Evolutionary conservation across 2,113 vertebrate genomes (phyloP).

Genomic region (Pavo muticus): DNA sequence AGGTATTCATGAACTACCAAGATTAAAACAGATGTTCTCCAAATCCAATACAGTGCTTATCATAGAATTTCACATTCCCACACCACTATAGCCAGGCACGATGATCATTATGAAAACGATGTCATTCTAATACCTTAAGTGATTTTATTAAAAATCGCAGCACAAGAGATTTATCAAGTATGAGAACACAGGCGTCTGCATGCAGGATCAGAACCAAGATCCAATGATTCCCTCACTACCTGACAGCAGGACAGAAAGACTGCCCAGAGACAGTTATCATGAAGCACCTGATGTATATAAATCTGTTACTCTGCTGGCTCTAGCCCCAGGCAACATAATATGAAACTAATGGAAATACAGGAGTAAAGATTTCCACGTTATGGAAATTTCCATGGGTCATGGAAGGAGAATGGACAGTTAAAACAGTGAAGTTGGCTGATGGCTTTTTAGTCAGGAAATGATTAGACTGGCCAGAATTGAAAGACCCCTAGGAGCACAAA

Average conservation of each 20-base stretch:
- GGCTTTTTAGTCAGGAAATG: background rate
- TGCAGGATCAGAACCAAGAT: background rate
- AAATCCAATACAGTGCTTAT: background rate
- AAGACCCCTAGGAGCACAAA: background rate
- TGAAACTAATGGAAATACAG: background rate
- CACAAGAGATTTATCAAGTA: background rate
- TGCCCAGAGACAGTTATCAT: background rate
- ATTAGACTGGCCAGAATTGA: background rate
- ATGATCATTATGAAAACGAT: background rate
- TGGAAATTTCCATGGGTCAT: background rate
- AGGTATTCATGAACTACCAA: background rate
- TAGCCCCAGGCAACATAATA: background rate
- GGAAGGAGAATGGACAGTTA: background rate
- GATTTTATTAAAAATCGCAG: background rate
- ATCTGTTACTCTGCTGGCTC: background rate
- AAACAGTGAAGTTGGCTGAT: background rate
- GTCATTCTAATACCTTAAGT: background rate
- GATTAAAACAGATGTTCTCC: background rate
- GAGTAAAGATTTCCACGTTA: background rate
- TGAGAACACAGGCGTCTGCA: background rate
- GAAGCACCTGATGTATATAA: background rate
- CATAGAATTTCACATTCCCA: background rate
- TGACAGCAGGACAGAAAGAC: background rate
- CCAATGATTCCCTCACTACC: background rate
- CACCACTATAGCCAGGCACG: background rate